Evolutionary conservation across 2,797 vertebrate species (phyloP), one percentile per base, ranked within the genome.

Genomic region (Galagoides demidoff): DNA sequence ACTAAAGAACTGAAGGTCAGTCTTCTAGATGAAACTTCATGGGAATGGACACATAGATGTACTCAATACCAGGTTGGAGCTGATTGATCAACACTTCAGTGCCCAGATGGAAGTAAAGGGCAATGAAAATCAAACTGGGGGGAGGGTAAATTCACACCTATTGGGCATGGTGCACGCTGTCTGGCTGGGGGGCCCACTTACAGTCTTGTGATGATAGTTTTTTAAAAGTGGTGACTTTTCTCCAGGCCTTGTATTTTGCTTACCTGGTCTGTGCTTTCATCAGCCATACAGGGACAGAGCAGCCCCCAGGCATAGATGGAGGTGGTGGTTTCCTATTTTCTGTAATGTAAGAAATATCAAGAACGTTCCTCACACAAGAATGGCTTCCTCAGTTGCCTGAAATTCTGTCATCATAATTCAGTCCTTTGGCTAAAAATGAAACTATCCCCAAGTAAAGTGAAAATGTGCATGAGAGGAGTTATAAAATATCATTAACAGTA

Each of bases 381-480:
- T 34, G 63, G 6, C 59, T 89, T 86, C 59, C 61, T 76, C 49
- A 45, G 43, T 49, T 13, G 61, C n/a, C 52, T 39, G 16, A 91
- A 88, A 31, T 64, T 73, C 22, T 31, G 3, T 43, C 29, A 37
- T n/a, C 31, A 7, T 71, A 34, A 59, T 86, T 63, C 61, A 43
- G n/a, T 31, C 27, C 59, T 78, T 88, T 39, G 63, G 31, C 31
- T n/a, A 55, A 89, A 93, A 95, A 96, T 66, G n/a, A 16, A 12
- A 31, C 39, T 37, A 29, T 49, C 22, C 13, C 34, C 25, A 71
- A 0, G 76, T 63, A 63, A 89, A 85, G 39, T 86, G 61, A 63
- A 78, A 76, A 77, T 37, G 29, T 3, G 71, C 23, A 9, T 4
- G 63, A 37, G 7, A 10, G 22, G 9, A 27, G 10, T 71, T 89